These are phyloP conservation scores for Hypsibius dujardini DNA, from an alignment of 1,140 invertebrate species.

Conservation along the genomic window DNA sequence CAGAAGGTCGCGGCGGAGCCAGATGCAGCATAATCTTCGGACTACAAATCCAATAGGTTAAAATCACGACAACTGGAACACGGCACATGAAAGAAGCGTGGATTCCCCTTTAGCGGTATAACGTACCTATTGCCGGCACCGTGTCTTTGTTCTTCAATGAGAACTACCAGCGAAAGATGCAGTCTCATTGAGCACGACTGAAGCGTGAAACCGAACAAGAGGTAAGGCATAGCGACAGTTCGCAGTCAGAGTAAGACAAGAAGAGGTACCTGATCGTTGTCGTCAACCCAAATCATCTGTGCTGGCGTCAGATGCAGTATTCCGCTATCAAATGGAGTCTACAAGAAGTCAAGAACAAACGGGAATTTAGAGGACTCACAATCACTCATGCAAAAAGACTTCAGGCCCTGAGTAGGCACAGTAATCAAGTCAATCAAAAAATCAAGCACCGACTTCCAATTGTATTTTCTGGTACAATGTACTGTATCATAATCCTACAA, in stretches of 20 bases:
- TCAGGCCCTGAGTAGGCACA: too few species aligned
- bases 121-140: conserved; percentile 40
- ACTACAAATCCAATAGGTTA: conserved; percentile 39
- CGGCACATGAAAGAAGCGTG: neutral
- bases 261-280: neutral
- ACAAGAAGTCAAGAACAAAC: neutral
- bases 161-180: neutral
- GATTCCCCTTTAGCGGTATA: too few species aligned
- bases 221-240: neutral
- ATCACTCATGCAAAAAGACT: too few species aligned
- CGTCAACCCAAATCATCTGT: conserved; percentile 10
- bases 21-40: conserved; percentile 65
- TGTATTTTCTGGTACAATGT: too few species aligned
- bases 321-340: conserved; percentile 6
- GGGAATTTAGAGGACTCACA: too few species aligned
- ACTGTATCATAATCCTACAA: too few species aligned
- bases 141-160: conserved; percentile 58
- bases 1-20: conserved; percentile 37
- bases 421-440: too few species aligned
- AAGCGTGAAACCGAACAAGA: neutral
- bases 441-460: too few species aligned
- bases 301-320: neutral
- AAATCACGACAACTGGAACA: neutral
- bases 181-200: neutral
- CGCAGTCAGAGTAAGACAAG: neutral